Conservation (phyloP, 1,140 invertebrate species). For the Andrena cerasifolii region DNA sequence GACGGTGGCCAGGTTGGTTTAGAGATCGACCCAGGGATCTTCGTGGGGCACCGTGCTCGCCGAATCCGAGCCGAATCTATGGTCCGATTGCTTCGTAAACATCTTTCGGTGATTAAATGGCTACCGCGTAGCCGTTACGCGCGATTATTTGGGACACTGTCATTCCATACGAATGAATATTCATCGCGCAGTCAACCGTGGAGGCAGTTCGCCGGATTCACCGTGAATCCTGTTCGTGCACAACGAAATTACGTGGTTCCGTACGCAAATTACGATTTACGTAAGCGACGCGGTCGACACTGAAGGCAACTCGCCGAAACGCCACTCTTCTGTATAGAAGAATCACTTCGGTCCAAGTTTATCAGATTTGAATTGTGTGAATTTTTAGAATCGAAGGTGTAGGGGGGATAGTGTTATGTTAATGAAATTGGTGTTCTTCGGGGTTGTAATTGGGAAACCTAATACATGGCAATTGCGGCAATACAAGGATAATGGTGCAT, state of each 20-base stretch:
- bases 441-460: too few species aligned
- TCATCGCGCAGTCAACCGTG: slow-evolving; percentile 19
- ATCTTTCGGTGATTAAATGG: slow-evolving; percentile 14
- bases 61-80: not conserved
- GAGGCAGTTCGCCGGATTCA: not conserved
- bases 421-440: too few species aligned
- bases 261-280: slow-evolving; percentile 55
- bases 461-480: too few species aligned
- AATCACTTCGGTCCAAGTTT: not conserved
- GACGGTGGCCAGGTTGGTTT: not conserved
- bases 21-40: not conserved
- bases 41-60: not conserved
- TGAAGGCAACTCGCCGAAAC: slow-evolving; percentile 21
- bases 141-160: slow-evolving; percentile 18
- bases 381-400: too few species aligned
- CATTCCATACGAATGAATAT: slow-evolving; percentile 46
- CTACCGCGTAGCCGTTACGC: not conserved
- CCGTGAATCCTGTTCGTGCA: slow-evolving; percentile 13
- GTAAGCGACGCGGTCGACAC: slow-evolving; percentile 37
- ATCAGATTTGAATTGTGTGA: too few species aligned
- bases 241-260: slow-evolving; percentile 36
- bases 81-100: slow-evolving; percentile 31
- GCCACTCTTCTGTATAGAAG: slow-evolving; percentile 4
- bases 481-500: too few species aligned
- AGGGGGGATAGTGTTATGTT: too few species aligned